Base-by-base conservation (phyloP, 2,113 vertebrate genomes). In the Sterna hirundo region DNA sequence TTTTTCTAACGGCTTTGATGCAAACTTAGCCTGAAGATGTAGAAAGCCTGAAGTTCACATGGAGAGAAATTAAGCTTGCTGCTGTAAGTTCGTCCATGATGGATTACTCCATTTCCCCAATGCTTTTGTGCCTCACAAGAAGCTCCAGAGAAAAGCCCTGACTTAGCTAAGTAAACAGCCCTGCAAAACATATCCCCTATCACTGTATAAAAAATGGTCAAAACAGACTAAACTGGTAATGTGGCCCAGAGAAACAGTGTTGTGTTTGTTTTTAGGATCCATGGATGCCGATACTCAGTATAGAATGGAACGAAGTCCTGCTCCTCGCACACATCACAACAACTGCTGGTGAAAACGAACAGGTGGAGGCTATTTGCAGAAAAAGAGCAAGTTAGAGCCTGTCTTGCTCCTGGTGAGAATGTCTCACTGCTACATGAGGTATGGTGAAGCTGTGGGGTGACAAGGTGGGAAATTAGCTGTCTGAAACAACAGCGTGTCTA, bases 311-410 rank as follows among this genome's bases (percentile, higher is more conserved):
- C 25, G 49, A 86, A 92, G 42, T 72, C 49, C 54, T 69, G 57
- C 42, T 94, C 74, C 54, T 91, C 15, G 4, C 19, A 62, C 32
- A 60, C 20, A 69, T 81, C 74, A 64, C 36, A 93, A n/a, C 77
- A 91, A 74, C 75, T 90, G 83, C 1, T 85, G 58, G 62, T 83
- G 86, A 70, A 72, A 91, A 82, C 0, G 7, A 89, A 20, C 66
- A 94, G 86, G 78, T 95, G 91, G 65, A 89, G 40, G 65, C 77
- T 96, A 85, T 93, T 88, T 94, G 82, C 55, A 86, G 90, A 81
- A 93, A 93, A 86, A 79, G 57, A 84, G n/a, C 74, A 94, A 97
- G 89, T 82, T 54, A 46, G 57, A 84, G 62, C 94, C 87, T 72
- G 74, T 42, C 84, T 36, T 47, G 49, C 54, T 89, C 29, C 81